phyloP scores from a whole-genome alignment of 2,113 vertebrate genomes.

The Colius striatus region DNA sequence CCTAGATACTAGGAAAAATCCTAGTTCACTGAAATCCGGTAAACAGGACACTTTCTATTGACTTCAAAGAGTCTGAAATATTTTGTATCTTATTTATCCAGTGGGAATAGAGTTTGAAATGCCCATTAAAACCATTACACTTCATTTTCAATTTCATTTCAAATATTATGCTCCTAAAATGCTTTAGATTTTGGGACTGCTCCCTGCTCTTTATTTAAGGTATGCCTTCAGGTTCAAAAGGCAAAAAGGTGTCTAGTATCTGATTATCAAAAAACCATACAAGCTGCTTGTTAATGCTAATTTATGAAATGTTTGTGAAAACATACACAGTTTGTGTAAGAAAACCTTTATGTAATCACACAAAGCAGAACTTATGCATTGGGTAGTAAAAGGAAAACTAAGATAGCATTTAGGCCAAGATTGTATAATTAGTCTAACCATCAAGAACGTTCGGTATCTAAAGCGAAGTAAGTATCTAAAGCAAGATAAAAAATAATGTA shows the following conservation, averaged over 20 bases:
- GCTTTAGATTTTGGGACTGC: not conserved
- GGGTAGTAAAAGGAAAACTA: not conserved
- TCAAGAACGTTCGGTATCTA: not conserved
- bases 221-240: not conserved
- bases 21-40: not conserved
- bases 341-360: not conserved
- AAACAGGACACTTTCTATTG: not conserved
- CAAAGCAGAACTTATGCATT: not conserved
- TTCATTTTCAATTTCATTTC: not conserved
- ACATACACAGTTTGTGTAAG: not conserved
- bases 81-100: slow-evolving; percentile 38
- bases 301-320: not conserved
- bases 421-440: not conserved
- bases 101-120: slow-evolving; percentile 28
- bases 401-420: not conserved
- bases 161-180: not conserved
- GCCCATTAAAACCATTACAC: not conserved
- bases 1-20: not conserved
- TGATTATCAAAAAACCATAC: not conserved
- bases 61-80: slow-evolving; percentile 20
- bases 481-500: not conserved
- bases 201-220: not conserved
- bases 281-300: not conserved
- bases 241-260: not conserved
- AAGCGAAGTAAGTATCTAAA: not conserved